Base-by-base conservation (phyloP, 2,888 invertebrate genomes). In the Notodonta dromedarius region DNA sequence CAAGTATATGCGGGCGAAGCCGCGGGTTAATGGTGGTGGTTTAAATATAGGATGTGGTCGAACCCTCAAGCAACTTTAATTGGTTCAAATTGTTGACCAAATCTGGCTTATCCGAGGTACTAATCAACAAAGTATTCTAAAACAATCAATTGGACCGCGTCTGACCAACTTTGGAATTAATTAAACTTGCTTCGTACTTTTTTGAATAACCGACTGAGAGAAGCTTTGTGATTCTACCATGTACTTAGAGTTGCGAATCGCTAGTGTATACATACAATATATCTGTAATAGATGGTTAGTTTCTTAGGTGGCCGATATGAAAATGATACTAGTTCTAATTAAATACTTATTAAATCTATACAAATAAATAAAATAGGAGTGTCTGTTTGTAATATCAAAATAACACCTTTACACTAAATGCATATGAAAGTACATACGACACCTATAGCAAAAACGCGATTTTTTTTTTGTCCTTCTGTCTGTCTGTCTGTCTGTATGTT, bases 41-140 rank as follows among this genome's bases (percentile, higher is more conserved):
- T 24, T 24, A 24, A 24, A 24, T 24, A 2, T 24, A 24, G 24
- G 24, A 24, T 24, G 2, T 24, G 24, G 24, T 24, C 24, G 24
- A 24, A 24, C 24, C 9, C 16, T 16, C 16, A 50, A 50, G 16
- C 50, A 50, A 50, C 50, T 50, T 50, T 9, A 50, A 50, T 14
- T 50, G 6, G 3, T 16, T 50, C 7, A 32, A 52, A 52, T 52
- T 52, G 52, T 52, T 52, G 4, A 32, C 32, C 52, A 52, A 52
- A 52, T 52, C 24, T 8, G 24, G 4, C n/a, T 51, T 16, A n/a
- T 24, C 24, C 51, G 24, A 11, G 24, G 8, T 24, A 24, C 24
- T 52, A 11, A 52, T 52, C 32, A 52, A 52, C 52, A 7, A 52
- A 52, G 52, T 52, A 52, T 52, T 32, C 32, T 12, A 16, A 52